Evolutionary conservation across 2,888 invertebrate species (phyloP), one percentile per base, ranked within the genome.

Genomic region (Scotopteryx bipunctaria): DNA sequence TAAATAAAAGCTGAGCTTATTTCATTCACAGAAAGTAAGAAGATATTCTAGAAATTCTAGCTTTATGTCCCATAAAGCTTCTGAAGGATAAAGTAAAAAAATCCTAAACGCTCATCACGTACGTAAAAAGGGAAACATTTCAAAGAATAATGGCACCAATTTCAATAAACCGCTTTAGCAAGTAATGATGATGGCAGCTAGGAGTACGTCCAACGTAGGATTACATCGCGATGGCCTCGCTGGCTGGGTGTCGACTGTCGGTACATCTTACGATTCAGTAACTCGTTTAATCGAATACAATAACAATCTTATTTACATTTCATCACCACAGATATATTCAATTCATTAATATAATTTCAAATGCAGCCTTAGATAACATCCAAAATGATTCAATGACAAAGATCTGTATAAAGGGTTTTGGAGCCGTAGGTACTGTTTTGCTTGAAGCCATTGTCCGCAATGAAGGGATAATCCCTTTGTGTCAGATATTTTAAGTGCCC

Each of bases 121-220:
- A 40, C 17, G 5, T 23, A 38, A 52, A 55, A 51, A 40, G 48
- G 42, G 40, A 48, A 31, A 35, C 41, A 47, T 56, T 47, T 35
- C 42, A n/a, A 23, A 41, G 29, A 56, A 56, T 57, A 59, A 56
- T 55, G 48, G 45, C 45, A 47, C 52, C 47, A 47, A 43, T 56
- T 59, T 56, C 57, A 55, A 59, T 57, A 56, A 58, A 50, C 42
- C 55, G 45, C 48, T 52, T 45, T 48, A 29, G 52, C 23, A 38
- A 55, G 44, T 56, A 56, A 58, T 57, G 40, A 55, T 53, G 45
- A 48, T 50, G 35, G 55, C 41, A 27, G 38, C 31, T 17, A 38
- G 31, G 44, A 25, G 46, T 38, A 56, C 47, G 47, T 41, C 31
- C 47, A 31, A 1, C 29, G 35, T 35, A n/a, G 36, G 21, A 45